Percentiles rank a stretch among this genome's conserved stretches.
Conservation (phyloP, 2,888 invertebrate genomes). For the Leucania comma region DNA sequence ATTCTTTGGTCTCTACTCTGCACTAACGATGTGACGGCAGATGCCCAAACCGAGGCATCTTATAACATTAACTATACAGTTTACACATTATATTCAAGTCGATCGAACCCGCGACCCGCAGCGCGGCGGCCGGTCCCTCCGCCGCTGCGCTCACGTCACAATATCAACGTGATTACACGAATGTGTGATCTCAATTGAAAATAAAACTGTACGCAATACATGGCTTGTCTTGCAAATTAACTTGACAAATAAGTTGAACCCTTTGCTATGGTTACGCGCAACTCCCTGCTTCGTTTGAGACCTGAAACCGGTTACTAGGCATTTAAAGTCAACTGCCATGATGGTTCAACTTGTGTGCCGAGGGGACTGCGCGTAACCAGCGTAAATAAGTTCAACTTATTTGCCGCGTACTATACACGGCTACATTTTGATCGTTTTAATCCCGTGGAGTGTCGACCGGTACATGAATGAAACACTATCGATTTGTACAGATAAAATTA, state of each 20-base stretch:
- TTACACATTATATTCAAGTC: conserved; percentile 7
- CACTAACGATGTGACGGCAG: neutral
- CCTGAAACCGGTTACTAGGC: too few species aligned
- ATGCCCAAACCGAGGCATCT: neutral
- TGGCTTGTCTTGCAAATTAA: neutral
- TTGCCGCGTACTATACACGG: too few species aligned
- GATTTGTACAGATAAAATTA: too few species aligned
- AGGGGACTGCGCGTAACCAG: too few species aligned
- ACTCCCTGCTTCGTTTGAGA: too few species aligned
- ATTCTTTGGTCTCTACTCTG: neutral
- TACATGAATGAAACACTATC: too few species aligned
- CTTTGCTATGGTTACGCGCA: too few species aligned
- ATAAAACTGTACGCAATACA: neutral
- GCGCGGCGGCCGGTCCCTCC: neutral
- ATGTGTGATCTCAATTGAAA: neutral
- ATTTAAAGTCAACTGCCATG: too few species aligned
- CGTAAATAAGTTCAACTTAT: too few species aligned
- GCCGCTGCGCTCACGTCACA: neutral
- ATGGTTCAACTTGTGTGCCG: too few species aligned
- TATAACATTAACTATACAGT: conserved; percentile 11
- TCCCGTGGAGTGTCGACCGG: too few species aligned
- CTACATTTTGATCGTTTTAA: too few species aligned
- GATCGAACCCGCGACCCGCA: conserved; percentile 10
- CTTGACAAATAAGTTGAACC: neutral
- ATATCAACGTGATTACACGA: conserved; percentile 14